These are phyloP conservation scores for Cheirogaleus medius DNA, from an alignment of 2,113 vertebrate genomes.

Conservation along the genomic window DNA sequence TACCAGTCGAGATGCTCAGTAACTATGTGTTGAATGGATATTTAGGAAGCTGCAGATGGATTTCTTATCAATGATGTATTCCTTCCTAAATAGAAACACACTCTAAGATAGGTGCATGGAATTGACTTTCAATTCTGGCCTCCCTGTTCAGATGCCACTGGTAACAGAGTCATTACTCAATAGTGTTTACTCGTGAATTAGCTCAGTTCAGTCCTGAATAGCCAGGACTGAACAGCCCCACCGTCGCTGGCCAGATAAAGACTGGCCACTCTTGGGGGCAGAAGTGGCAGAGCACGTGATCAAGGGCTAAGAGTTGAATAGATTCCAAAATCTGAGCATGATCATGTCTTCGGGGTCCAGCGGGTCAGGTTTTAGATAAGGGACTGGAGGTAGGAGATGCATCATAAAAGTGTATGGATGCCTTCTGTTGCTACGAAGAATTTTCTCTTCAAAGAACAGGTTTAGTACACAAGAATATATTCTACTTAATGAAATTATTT, in stretches of 20 bases:
- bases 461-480: neutral
- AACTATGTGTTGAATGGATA: neutral
- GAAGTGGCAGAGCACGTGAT: neutral
- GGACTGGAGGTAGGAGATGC: neutral
- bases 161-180: neutral
- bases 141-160: neutral
- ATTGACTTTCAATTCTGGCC: neutral
- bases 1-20: neutral
- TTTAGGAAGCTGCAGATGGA: neutral
- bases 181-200: neutral
- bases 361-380: neutral
- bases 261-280: neutral
- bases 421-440: too few relatives aligned
- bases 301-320: accelerated
- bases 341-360: neutral
- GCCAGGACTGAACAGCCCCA: neutral
- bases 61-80: neutral
- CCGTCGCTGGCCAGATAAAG: neutral
- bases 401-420: neutral
- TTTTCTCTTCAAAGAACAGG: neutral
- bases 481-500: neutral
- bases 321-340: neutral
- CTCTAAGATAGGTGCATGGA: neutral
- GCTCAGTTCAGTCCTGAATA: neutral
- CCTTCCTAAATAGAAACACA: neutral